phyloP scores from a whole-genome alignment of 2,797 vertebrate genomes.

The Denticeps clupeoides region DNA sequence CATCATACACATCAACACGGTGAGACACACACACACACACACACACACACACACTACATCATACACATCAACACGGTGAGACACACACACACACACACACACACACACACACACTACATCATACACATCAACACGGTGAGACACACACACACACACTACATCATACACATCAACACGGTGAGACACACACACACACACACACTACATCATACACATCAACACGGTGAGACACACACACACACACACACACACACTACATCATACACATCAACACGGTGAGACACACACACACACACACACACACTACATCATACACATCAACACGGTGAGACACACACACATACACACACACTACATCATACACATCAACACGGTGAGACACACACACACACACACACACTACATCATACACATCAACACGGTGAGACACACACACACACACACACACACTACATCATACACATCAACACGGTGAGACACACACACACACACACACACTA shows the following conservation, averaged over 20 bases:
- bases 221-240: constrained; percentile 46
- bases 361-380: too few species aligned
- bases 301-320: too few species aligned
- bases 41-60: too few species aligned
- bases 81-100: not conserved
- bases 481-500: constrained; percentile 59
- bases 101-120: not conserved
- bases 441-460: too few species aligned
- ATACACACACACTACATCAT: not conserved
- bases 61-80: too few species aligned
- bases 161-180: too few species aligned
- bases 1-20: too few species aligned
- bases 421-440: too few species aligned
- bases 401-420: not conserved
- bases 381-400: not conserved
- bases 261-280: not conserved
- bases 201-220: constrained; percentile 75
- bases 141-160: too few species aligned
- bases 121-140: not conserved
- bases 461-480: too few species aligned
- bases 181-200: constrained; percentile 41
- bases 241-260: not conserved
- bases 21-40: not conserved
- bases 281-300: not conserved
- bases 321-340: too few species aligned